phyloP scores from a whole-genome alignment of 1,140 invertebrate species.

The Paraescarpia echinospica region DNA sequence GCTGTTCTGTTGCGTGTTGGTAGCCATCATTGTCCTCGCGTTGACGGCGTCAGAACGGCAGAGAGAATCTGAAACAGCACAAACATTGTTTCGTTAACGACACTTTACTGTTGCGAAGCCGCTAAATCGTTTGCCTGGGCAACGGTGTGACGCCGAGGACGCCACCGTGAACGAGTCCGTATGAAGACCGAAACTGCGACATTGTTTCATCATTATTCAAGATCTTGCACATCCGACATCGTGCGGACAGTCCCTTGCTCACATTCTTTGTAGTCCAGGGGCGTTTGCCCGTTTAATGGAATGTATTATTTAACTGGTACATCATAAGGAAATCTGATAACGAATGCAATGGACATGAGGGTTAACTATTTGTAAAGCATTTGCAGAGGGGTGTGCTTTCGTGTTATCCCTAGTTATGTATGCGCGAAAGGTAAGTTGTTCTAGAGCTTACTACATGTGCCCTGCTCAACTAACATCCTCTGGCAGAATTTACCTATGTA shows the following conservation, averaged over 20 bases:
- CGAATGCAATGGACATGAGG: too few species aligned
- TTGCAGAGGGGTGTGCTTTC: too few species aligned
- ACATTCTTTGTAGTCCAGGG: background rate
- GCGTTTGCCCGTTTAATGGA: background rate
- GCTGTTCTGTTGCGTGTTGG: background rate
- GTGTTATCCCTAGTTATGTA: too few species aligned
- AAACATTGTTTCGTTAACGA: background rate
- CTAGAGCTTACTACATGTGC: too few species aligned
- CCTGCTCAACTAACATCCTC: too few species aligned
- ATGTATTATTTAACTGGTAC: background rate
- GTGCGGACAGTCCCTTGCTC: background rate
- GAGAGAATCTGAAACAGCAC: background rate
- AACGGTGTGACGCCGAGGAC: background rate
- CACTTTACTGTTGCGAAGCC: background rate
- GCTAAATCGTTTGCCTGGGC: background rate
- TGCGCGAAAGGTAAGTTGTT: too few species aligned
- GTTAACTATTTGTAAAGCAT: too few species aligned
- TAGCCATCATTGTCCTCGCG: background rate
- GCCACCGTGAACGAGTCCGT: too few species aligned
- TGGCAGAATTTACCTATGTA: too few species aligned
- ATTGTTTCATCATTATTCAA: background rate
- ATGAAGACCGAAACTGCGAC: background rate
- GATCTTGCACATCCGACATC: background rate
- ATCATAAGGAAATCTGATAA: background rate
- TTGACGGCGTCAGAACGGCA: background rate